Conservation (phyloP, 2,888 invertebrate species). For the Chrysotoxum bicinctum region DNA sequence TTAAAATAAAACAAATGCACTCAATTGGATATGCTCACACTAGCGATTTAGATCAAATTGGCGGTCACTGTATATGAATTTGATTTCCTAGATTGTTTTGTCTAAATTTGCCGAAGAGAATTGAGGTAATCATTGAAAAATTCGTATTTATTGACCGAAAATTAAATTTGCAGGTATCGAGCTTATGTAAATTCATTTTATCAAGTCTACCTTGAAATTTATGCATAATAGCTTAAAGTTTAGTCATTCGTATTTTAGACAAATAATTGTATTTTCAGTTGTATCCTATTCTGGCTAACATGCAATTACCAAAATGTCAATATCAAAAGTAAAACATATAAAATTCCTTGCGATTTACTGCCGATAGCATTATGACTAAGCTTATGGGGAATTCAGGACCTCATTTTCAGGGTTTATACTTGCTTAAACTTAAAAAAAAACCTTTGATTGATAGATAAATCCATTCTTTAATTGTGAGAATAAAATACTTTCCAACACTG, state of each 20-base stretch:
- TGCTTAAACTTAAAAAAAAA: neutral
- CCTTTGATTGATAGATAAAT: constrained; percentile 1
- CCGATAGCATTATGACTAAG: too few species aligned
- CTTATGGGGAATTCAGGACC: neutral
- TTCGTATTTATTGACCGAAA: neutral
- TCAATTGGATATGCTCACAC: too few species aligned
- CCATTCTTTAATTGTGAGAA: neutral
- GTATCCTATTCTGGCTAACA: too few species aligned
- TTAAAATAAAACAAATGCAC: too few species aligned
- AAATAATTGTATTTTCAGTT: too few species aligned
- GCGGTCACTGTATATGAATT: neutral
- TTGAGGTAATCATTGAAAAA: neutral
- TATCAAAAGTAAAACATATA: too few species aligned
- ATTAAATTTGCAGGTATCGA: neutral
- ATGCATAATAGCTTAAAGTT: neutral
- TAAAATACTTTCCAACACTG: constrained; percentile 9
- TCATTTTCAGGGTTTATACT: neutral
- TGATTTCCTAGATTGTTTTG: neutral
- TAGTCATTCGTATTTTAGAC: too few species aligned
- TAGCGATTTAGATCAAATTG: too few species aligned
- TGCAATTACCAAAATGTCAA: too few species aligned
- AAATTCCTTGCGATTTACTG: too few species aligned
- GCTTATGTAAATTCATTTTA: neutral
- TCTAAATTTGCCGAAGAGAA: neutral
- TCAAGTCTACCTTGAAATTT: neutral